phyloP scores from a whole-genome alignment of 2,113 vertebrate species.

The Cryptotis parvus region DNA sequence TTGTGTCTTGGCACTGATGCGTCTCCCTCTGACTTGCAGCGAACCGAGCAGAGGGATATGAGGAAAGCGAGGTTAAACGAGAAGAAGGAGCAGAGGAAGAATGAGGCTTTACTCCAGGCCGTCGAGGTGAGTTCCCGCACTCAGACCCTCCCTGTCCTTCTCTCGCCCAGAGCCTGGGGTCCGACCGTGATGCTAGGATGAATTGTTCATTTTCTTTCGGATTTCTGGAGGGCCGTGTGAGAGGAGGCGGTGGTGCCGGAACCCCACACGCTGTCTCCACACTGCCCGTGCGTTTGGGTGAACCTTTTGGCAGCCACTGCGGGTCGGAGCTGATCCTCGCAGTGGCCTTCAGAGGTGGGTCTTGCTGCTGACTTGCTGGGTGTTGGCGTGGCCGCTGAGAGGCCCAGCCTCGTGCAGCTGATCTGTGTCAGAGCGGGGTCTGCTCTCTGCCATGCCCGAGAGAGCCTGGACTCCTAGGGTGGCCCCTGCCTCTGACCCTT shows the following conservation, averaged over 20 bases:
- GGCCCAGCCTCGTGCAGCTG: background rate
- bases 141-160: background rate
- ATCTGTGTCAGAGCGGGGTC: background rate
- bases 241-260: background rate
- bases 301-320: background rate
- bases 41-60: slow-evolving; percentile 91
- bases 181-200: background rate
- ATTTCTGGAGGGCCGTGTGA: background rate
- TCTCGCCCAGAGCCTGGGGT: background rate
- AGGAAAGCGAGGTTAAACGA: slow-evolving; percentile 92
- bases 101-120: slow-evolving; percentile 89
- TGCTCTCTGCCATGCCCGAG: background rate
- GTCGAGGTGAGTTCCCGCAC: slow-evolving; percentile 89
- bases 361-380: slow-evolving; percentile 4
- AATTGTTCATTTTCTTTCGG: background rate
- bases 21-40: slow-evolving; percentile 84
- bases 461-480: background rate
- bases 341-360: background rate
- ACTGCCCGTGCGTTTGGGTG: background rate
- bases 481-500: background rate
- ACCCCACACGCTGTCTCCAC: background rate
- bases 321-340: background rate
- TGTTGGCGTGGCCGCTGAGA: background rate
- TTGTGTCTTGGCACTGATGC: background rate
- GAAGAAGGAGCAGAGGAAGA: slow-evolving; percentile 88